Percentiles rank a stretch among this genome's conserved stretches.
phyloP scores from a whole-genome alignment of 2,797 vertebrate genomes.

The Arrhamphus sclerolepis region DNA sequence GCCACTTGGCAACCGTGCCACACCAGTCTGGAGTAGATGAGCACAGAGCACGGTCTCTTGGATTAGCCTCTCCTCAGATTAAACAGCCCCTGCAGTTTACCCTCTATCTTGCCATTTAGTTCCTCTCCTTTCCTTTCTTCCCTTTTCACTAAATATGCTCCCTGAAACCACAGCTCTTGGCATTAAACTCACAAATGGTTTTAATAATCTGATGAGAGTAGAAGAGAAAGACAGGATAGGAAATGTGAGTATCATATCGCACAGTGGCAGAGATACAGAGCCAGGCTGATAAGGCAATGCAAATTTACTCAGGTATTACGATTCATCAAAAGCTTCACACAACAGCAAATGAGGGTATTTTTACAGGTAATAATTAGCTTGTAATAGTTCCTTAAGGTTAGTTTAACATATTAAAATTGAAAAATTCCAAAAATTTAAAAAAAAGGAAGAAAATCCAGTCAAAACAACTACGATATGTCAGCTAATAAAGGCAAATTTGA shows the following conservation, averaged over 20 bases:
- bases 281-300: constrained; percentile 58
- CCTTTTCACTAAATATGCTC: constrained; percentile 51
- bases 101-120: constrained; percentile 52
- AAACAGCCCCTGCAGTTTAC: constrained; percentile 57
- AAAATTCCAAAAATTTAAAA: constrained; percentile 17
- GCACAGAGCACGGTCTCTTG: constrained; percentile 47
- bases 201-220: constrained; percentile 64
- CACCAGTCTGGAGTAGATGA: constrained; percentile 56
- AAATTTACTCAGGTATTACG: constrained; percentile 63
- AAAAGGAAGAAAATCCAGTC: no score
- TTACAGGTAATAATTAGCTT: constrained; percentile 47
- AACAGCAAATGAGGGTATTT: constrained; percentile 28
- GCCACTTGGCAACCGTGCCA: constrained; percentile 36
- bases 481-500: constrained; percentile 15
- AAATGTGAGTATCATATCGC: constrained; percentile 56
- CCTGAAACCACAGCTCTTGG: constrained; percentile 50
- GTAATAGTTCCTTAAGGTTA: constrained; percentile 38
- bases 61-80: constrained; percentile 68
- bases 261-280: constrained; percentile 29
- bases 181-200: constrained; percentile 57
- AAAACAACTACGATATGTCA: constrained; percentile 11
- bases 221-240: constrained; percentile 38
- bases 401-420: constrained; percentile 28
- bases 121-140: constrained; percentile 35
- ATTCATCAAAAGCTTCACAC: constrained; percentile 48